Conservation (phyloP, 2,797 vertebrate species). For the Channallabes apus region DNA sequence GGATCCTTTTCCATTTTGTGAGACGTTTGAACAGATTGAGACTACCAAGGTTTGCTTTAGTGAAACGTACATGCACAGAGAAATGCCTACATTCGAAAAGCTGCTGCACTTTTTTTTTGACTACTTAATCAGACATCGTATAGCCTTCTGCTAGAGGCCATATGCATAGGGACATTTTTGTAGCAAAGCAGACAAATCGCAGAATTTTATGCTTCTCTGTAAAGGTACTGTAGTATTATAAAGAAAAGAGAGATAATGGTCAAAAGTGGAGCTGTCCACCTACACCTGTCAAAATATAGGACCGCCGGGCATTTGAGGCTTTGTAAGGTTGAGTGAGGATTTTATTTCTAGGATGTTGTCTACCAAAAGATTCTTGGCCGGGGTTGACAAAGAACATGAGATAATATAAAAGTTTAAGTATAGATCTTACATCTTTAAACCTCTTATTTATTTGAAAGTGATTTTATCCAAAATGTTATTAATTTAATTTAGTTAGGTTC, state of each 20-base stretch:
- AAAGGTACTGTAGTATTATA: background rate
- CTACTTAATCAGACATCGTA: background rate
- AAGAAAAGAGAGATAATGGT: background rate
- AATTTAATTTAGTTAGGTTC: no score
- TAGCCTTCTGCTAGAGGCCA: background rate
- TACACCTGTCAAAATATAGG: background rate
- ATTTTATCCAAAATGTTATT: no score
- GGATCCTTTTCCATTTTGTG: background rate
- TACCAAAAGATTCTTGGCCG: background rate
- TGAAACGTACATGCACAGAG: constrained; percentile 13
- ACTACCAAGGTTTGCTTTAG: constrained; percentile 5
- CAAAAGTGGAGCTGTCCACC: background rate
- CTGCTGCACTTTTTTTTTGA: background rate
- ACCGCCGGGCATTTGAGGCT: background rate
- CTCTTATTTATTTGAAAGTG: background rate
- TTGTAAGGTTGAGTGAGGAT: background rate
- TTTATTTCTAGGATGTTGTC: background rate
- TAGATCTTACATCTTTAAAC: background rate
- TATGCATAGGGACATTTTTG: background rate
- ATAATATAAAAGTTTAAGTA: background rate
- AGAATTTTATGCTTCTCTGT: background rate
- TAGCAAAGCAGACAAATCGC: background rate
- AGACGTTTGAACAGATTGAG: constrained; percentile 18
- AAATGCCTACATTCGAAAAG: background rate
- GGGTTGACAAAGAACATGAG: background rate